Base-by-base conservation (phyloP, 2,113 vertebrate species). In the Macaca nemestrina region DNA sequence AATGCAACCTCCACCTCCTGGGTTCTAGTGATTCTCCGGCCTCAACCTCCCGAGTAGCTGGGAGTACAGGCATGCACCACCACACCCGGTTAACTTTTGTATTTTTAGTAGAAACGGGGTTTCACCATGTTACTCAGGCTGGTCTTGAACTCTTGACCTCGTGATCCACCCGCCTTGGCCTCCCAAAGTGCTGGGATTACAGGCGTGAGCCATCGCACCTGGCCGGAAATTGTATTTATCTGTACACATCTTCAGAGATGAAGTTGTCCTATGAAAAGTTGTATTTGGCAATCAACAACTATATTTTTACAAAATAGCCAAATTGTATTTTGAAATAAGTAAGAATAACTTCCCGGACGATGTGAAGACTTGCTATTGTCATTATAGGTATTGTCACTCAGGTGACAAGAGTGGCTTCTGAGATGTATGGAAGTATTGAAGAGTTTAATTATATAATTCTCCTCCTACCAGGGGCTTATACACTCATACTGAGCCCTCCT, bases 241-340 rank as follows among this genome's bases (percentile, higher is more conserved):
- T 91, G 85, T 59, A 43, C 57, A 22, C n/a, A 93, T 93, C 68
- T 97, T 93, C n/a, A 85, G 86, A 95, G 93, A 70, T 70, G 80
- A 93, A 94, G 91, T 50, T 45, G 38, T 16, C 75, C 4, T 25
- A 23, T 22, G 45, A 7, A 92, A 78, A 86, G n/a, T 45, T 45
- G 45, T 91, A 8, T 68, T 80, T 85, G 64, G 72, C 59, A 30
- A 83, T 84, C 52, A 52, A 32, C 1, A 6, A 32, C 48, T 61
- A 4, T 88, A 43, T 90, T 92, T 52, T 75, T 61, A 91, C 73
- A 70, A 91, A 82, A 88, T 6, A 35, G 57, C 32, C 45, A 55
- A 68, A 57, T 30, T 95, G 16, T 87, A 48, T 93, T 93, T 94
- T 93, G 73, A 92, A 96, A 75, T 88, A 67, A 90, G 50, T 67